These are phyloP conservation scores for Drosophila kanapiae DNA, from an alignment of 1,140 invertebrate species.

Conservation along the genomic window DNA sequence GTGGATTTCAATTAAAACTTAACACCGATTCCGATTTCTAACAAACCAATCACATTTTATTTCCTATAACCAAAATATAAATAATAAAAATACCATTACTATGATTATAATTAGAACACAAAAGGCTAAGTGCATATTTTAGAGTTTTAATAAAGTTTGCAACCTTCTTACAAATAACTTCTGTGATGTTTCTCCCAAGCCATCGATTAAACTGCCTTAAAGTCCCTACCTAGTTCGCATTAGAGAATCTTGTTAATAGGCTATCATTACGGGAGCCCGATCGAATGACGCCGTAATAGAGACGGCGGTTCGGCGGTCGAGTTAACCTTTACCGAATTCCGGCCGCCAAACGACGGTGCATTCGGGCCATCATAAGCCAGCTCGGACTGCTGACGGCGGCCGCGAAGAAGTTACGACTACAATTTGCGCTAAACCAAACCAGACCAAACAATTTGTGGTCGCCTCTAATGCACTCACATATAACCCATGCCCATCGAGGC, in stretches of 20 bases:
- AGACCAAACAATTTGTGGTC: conserved; percentile 80
- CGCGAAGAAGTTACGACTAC: conserved; percentile 72
- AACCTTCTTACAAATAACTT: background rate
- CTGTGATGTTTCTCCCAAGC: background rate
- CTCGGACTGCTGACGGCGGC: conserved; percentile 21
- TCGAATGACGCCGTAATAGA: conserved; percentile 32
- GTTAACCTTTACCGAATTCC: conserved; percentile 45
- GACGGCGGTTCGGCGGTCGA: conserved; percentile 24
- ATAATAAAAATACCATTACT: no score
- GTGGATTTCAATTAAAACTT: no score
- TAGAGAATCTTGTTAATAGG: conserved; percentile 12
- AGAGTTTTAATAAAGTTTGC: background rate
- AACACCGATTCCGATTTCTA: no score
- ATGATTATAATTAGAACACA: no score
- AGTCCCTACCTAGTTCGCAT: background rate
- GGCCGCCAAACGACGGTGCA: conserved; percentile 49
- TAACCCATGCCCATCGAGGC: conserved; percentile 42
- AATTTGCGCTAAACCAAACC: conserved; percentile 73
- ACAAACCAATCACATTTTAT: no score
- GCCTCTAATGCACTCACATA: conserved; percentile 82
- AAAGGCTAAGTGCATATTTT: background rate
- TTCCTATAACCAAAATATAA: no score
- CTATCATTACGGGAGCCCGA: conserved; percentile 7
- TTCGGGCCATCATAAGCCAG: conserved; percentile 55
- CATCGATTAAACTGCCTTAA: background rate